These are phyloP conservation scores for Asteroscopus sphinx DNA, from an alignment of 2,888 invertebrate genomes.

Conservation along the genomic window DNA sequence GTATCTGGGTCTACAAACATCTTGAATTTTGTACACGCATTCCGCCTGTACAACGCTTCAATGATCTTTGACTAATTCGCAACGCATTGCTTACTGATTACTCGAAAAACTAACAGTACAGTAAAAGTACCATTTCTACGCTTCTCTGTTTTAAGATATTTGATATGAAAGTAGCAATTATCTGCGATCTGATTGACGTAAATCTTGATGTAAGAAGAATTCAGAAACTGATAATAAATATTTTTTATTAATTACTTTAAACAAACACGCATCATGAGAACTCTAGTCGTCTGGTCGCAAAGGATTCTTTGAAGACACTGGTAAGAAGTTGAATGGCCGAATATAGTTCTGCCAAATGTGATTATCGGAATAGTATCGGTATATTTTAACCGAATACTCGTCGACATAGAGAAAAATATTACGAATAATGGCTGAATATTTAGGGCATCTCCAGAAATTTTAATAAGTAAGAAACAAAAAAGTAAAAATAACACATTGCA, in stretches of 20 bases:
- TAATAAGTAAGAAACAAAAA: conserved; percentile 6
- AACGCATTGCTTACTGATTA: conserved; percentile 41
- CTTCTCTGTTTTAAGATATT: conserved; percentile 32
- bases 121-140: conserved; percentile 35
- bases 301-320: no score
- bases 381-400: no score
- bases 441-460: no score
- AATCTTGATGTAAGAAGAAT: no score
- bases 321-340: background rate
- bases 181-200: conserved; percentile 12
- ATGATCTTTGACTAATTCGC: conserved; percentile 43
- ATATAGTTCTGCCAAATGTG: no score
- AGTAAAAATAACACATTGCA: conserved; percentile 27
- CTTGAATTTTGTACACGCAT: conserved; percentile 42
- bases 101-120: conserved; percentile 36
- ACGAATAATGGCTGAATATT: no score
- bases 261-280: no score
- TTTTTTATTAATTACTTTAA: no score
- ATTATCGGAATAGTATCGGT: no score
- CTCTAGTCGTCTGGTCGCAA: no score
- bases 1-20: conserved; percentile 29
- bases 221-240: no score
- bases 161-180: conserved; percentile 41
- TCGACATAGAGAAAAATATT: no score
- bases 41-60: conserved; percentile 38